Conservation (phyloP, 92 coral and sea anemone species). For the Hydrozoanthus gracilis region DNA sequence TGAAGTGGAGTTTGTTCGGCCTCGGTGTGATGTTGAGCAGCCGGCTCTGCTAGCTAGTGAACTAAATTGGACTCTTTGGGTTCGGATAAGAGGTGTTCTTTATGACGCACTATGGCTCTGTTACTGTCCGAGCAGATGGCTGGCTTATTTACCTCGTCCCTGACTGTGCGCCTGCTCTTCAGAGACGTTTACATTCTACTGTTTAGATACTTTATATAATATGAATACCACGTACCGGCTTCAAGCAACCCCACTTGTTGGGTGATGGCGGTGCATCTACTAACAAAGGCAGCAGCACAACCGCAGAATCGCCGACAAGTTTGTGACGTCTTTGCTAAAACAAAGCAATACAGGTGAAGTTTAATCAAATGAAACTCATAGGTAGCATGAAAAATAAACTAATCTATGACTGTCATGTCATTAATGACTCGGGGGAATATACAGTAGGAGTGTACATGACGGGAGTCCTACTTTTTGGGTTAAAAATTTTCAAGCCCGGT, state of each 20-base stretch:
- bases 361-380: too few species aligned
- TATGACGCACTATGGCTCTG: too few species aligned
- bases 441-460: too few species aligned
- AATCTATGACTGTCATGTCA: neutral
- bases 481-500: too few species aligned
- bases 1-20: too few species aligned
- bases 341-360: neutral
- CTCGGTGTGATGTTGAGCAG: too few species aligned
- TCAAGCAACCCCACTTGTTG: slow-evolving; percentile 20
- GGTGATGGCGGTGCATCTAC: slow-evolving; percentile 21
- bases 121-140: too few species aligned
- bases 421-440: neutral
- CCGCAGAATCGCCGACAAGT: neutral
- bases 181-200: neutral
- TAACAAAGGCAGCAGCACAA: neutral
- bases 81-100: too few species aligned
- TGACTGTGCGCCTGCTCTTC: neutral
- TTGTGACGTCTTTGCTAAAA: slow-evolving; percentile 9
- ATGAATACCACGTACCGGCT: slow-evolving; percentile 1
- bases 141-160: too few species aligned
- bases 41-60: too few species aligned
- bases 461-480: too few species aligned
- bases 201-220: neutral
- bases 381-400: neutral
- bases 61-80: too few species aligned